Evolutionary conservation across 2,113 vertebrate genomes (phyloP).

Genomic region (Hydrochoerus hydrochaeris): DNA sequence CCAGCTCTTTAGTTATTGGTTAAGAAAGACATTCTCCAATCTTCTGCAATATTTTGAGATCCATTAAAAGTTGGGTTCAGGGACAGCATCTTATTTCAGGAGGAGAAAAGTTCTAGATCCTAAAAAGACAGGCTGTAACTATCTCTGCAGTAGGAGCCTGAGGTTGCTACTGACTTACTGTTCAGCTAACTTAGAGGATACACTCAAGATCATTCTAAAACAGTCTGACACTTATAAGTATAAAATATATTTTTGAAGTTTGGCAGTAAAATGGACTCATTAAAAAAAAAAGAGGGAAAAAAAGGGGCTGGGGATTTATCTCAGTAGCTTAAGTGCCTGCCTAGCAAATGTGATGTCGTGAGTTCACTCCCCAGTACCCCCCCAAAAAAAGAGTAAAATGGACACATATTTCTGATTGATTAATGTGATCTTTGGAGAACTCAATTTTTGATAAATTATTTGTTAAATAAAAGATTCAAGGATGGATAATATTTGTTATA

Average conservation of each 20-base stretch:
- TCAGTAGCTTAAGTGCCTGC: too few relatives aligned
- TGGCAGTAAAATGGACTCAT: background rate
- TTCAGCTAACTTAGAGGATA: background rate
- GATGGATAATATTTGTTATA: background rate
- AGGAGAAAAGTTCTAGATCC: background rate
- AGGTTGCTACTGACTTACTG: background rate
- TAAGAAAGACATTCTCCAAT: background rate
- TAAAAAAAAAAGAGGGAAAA: too few relatives aligned
- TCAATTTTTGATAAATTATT: background rate
- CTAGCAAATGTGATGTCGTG: too few relatives aligned
- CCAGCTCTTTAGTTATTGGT: background rate
- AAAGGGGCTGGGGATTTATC: too few relatives aligned
- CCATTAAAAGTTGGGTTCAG: background rate
- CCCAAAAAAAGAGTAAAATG: too few relatives aligned
- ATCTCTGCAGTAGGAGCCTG: background rate
- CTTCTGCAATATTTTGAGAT: background rate
- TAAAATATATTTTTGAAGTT: background rate
- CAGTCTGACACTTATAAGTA: background rate
- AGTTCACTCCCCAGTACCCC: too few relatives aligned
- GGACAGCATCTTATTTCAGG: background rate
- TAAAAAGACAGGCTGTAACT: background rate
- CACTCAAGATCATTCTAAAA: background rate
- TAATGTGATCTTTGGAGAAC: background rate
- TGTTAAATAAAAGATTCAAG: background rate
- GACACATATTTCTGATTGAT: background rate